A percentile compares a stretch with the other conserved stretches of the same genome.
phyloP scores from a whole-genome alignment of 1,140 invertebrate species.

The Centruroides vittatus region DNA sequence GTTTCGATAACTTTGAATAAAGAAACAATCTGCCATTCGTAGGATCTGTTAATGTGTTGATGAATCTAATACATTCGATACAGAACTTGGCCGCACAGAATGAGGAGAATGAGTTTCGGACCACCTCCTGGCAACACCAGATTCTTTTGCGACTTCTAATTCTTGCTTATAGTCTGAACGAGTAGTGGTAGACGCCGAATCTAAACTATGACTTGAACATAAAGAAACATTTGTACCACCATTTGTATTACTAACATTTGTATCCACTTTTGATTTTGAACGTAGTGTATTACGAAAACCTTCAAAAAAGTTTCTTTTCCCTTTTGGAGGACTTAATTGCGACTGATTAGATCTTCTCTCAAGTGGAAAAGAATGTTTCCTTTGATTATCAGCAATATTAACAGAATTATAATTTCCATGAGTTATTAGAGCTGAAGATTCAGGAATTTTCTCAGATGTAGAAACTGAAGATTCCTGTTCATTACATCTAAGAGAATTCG shows the following conservation, averaged over 20 bases:
- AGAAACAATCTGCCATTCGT: too few relatives aligned
- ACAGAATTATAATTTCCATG: not conserved
- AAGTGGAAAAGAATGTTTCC: constrained; percentile 18
- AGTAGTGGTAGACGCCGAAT: constrained; percentile 7
- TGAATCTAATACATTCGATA: constrained; percentile 13
- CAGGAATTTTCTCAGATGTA: not conserved
- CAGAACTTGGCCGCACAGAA: constrained; percentile 8
- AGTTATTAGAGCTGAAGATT: not conserved
- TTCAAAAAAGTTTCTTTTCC: constrained; percentile 36
- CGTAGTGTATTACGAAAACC: constrained; percentile 43
- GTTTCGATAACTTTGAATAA: too few relatives aligned
- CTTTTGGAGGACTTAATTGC: constrained; percentile 22
- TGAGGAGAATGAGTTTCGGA: constrained; percentile 13
- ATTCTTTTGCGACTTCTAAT: constrained; percentile 7
- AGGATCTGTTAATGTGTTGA: constrained; percentile 6
- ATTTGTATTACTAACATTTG: constrained; percentile 7
- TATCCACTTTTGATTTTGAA: constrained; percentile 25
- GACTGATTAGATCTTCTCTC: constrained; percentile 8
- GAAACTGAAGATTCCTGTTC: constrained; percentile 2
- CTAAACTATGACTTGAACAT: constrained; percentile 14
- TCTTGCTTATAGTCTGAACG: constrained; percentile 1
- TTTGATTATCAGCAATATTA: constrained; percentile 1
- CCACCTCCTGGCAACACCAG: constrained; percentile 11
- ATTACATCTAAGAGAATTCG: constrained; percentile 1
- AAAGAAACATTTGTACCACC: constrained; percentile 5